Conservation (phyloP, 2,888 invertebrate genomes). For the Sepiola atlantica region DNA sequence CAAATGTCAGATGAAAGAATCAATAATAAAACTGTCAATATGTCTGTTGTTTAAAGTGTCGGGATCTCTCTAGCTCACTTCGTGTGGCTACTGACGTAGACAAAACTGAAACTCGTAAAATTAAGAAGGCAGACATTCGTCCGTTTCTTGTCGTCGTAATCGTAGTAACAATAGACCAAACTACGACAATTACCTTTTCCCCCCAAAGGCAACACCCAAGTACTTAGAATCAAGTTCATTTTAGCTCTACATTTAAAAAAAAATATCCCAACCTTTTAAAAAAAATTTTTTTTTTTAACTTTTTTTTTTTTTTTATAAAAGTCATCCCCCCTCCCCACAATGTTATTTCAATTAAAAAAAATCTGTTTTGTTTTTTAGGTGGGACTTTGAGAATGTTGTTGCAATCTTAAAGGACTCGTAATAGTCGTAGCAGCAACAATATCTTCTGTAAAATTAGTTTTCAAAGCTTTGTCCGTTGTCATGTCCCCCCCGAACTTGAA, state of each 20-base stretch:
- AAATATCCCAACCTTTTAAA: neutral
- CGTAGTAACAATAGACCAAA: neutral
- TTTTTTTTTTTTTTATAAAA: too few species aligned
- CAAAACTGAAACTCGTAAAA: neutral
- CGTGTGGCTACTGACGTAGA: constrained; percentile 45
- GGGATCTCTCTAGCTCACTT: neutral
- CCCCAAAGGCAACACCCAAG: neutral
- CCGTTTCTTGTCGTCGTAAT: neutral
- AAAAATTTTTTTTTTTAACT: too few species aligned
- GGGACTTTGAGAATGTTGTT: neutral
- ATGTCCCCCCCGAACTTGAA: constrained; percentile 14
- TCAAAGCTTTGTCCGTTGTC: neutral
- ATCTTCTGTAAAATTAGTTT: neutral
- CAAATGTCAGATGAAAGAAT: neutral
- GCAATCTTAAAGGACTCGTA: neutral
- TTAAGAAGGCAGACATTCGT: neutral
- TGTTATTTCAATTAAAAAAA: neutral
- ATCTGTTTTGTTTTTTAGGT: neutral
- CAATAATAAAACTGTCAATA: neutral
- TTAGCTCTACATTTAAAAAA: neutral
- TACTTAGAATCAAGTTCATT: constrained; percentile 15
- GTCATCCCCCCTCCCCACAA: neutral
- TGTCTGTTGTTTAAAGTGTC: neutral
- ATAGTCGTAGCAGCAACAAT: neutral
- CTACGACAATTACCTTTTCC: neutral